phyloP scores from a whole-genome alignment of 2,888 invertebrate species.

The Tethea ocularis region DNA sequence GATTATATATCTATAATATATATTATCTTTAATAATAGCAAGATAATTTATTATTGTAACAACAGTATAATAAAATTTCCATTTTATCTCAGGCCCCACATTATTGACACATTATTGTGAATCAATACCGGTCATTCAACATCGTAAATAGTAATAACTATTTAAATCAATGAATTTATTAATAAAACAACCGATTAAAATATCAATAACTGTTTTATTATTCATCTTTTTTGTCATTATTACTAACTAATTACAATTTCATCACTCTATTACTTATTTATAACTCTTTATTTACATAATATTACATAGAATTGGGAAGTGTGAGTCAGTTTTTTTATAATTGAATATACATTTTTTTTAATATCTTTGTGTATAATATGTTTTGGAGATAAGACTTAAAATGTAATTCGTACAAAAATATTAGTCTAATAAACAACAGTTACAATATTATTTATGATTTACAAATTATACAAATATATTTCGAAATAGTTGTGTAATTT shows the following conservation, averaged over 20 bases:
- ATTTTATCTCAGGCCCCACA: neutral
- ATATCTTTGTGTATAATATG: neutral
- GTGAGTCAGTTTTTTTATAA: conserved; percentile 21
- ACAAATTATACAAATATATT: neutral
- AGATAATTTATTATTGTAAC: neutral
- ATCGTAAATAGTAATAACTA: conserved; percentile 26
- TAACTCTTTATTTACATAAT: conserved; percentile 30
- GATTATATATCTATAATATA: no score
- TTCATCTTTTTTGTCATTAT: conserved; percentile 23
- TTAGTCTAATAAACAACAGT: neutral
- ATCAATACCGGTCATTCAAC: conserved; percentile 22
- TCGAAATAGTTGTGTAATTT: neutral
- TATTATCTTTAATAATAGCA: neutral
- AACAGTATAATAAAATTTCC: neutral
- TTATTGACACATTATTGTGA: neutral
- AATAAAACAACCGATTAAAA: conserved; percentile 46
- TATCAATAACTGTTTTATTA: conserved; percentile 39
- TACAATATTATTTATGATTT: no score
- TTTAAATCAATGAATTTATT: conserved; percentile 36
- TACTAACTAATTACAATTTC: conserved; percentile 11
- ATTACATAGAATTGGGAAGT: conserved; percentile 16
- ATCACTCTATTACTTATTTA: conserved; percentile 23
- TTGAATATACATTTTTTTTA: neutral
- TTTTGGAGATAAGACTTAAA: neutral
- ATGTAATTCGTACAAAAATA: neutral